phyloP scores from a whole-genome alignment of 2,888 invertebrate genomes.

The Agrotis puta region DNA sequence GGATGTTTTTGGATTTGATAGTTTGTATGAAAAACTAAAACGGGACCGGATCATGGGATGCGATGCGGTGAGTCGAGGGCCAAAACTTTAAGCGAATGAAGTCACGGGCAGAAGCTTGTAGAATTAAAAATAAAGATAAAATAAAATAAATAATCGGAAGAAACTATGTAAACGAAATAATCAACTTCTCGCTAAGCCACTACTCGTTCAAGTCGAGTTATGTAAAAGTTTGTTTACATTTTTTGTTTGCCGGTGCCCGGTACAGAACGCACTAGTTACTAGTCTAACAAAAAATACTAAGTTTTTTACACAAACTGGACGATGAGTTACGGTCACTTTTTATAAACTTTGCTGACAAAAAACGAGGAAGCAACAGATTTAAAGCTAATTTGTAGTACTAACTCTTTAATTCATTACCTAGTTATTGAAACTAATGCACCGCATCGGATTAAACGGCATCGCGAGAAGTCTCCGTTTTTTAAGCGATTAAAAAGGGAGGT shows the following conservation, averaged over 20 bases:
- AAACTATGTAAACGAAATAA: conserved; percentile 24
- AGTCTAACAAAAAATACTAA: conserved; percentile 46
- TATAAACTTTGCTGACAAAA: conserved; percentile 50
- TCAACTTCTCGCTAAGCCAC: conserved; percentile 21
- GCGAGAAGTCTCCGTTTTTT: conserved; percentile 11
- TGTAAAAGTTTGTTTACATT: conserved; percentile 62
- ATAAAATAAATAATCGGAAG: too few species aligned
- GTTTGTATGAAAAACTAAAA: too few species aligned
- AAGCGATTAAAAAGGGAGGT: background rate
- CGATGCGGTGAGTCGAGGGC: too few species aligned
- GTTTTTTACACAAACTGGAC: conserved; percentile 49
- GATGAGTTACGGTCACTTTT: conserved; percentile 58
- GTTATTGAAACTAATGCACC: conserved; percentile 35
- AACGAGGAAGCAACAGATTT: conserved; percentile 62
- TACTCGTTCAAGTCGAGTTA: conserved; percentile 23
- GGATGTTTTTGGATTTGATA: too few species aligned
- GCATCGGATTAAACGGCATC: conserved; percentile 3
- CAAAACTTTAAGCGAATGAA: too few species aligned
- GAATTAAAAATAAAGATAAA: background rate
- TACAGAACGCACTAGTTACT: conserved; percentile 52
- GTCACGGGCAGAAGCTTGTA: too few species aligned
- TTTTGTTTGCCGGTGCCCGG: conserved; percentile 54
- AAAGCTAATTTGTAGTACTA: conserved; percentile 39
- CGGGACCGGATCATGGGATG: too few species aligned
- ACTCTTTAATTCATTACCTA: conserved; percentile 38